Base-by-base conservation (phyloP, 2,797 vertebrate genomes). In the Mus spretus region DNA sequence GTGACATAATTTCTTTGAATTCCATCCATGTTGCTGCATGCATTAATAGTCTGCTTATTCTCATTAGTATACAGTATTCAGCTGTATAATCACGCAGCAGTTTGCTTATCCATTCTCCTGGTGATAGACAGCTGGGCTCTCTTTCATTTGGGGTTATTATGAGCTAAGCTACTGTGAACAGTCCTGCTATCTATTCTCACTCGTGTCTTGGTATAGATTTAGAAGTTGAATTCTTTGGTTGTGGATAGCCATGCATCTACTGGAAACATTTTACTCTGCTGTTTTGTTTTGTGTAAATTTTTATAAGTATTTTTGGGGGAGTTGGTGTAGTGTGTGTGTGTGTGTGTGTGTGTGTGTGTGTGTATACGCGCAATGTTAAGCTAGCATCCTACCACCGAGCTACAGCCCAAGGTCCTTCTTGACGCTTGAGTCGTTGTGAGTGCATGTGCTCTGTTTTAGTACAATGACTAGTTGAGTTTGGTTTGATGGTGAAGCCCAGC, bases 401-500 rank as follows among this genome's bases (percentile, higher is more conserved):
- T 55, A 6, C 26, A 82, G 13, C 6, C 59, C 28, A 6, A 13
- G 3, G 20, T 24, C 50, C 70, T 85, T 90, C 82, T 59, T 85
- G 50, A 77, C 24, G 80, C 70, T 94, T 77, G 79, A 47, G 55
- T 74, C 50, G 37, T 75, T 89, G 22, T 65, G 34, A 4, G 34
- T 44, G 34, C 24, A 80, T 20, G 7, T 78, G n/a, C 13, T 80
- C 37, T 47, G 31, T 26, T 84, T 89, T 94, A 86, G 92, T 77
- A 24, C 83, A 81, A 26, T 34, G 31, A 50, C 91, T 91, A 75
- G 55, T 90, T 67, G 40, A 47, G 40, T 96, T 97, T 90, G 57
- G 70, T 40, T 86, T 96, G 87, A 91, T 90, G 74, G 65, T 95
- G 34, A 67, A 87, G 31, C 59, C 96, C 53, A 78, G 83, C 89